These are phyloP conservation scores for Andrena minutula DNA, from an alignment of 2,888 invertebrate species.

Conservation along the genomic window DNA sequence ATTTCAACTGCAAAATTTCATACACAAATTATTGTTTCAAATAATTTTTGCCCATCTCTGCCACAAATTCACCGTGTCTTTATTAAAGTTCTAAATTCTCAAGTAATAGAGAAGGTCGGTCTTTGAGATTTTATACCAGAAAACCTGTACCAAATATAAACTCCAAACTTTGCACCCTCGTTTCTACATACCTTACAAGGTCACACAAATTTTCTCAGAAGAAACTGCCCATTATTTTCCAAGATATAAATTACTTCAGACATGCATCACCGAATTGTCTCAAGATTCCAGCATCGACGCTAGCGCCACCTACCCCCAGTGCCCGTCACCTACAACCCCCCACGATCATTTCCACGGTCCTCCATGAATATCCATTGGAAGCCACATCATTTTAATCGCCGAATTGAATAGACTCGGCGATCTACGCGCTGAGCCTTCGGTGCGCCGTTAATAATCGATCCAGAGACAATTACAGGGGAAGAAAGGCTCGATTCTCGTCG, in stretches of 20 bases:
- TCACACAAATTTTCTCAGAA: too few relatives aligned
- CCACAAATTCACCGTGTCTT: too few relatives aligned
- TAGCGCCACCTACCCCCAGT: background rate
- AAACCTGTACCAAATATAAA: too few relatives aligned
- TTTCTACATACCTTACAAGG: too few relatives aligned
- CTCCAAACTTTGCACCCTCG: too few relatives aligned
- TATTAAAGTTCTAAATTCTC: too few relatives aligned
- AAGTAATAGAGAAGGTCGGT: too few relatives aligned
- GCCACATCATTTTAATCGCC: background rate
- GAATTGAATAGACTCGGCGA: background rate
- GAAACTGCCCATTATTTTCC: too few relatives aligned
- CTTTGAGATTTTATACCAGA: too few relatives aligned
- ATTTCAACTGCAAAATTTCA: background rate
- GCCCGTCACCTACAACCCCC: background rate
- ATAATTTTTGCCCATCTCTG: too few relatives aligned
- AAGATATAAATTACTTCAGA: too few relatives aligned
- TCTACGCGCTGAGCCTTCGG: background rate
- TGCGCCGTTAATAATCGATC: constrained; percentile 42
- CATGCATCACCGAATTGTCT: background rate
- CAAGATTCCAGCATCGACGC: background rate
- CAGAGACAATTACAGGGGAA: constrained; percentile 47
- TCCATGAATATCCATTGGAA: constrained; percentile 3
- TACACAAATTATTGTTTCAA: too few relatives aligned
- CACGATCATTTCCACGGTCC: background rate
- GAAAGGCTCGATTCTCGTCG: constrained; percentile 59